A percentile compares a stretch with the other conserved stretches of the same genome.
These are phyloP conservation scores for Orientallactaga sibirica DNA, from an alignment of 2,797 vertebrate genomes.

Conservation along the genomic window DNA sequence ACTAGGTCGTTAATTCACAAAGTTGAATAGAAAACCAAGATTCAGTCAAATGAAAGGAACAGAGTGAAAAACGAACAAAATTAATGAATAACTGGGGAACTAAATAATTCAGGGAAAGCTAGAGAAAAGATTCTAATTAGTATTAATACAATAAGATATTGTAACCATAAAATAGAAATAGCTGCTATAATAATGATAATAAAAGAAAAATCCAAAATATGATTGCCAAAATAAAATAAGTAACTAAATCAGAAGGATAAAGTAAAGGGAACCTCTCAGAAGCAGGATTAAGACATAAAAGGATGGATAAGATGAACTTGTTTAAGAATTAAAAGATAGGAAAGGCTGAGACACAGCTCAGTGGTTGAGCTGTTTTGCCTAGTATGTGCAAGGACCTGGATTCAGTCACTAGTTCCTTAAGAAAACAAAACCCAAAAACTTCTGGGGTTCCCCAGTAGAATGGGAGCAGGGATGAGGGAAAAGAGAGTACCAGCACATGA, in stretches of 20 bases:
- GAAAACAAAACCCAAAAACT: too few species aligned
- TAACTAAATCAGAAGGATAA: background rate
- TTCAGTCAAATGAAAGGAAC: background rate
- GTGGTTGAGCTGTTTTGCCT: too few species aligned
- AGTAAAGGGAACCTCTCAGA: background rate
- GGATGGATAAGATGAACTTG: background rate
- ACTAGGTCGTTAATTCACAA: background rate
- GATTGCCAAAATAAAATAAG: background rate
- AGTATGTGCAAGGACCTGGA: too few species aligned
- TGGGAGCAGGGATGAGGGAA: too few species aligned
- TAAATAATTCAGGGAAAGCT: background rate
- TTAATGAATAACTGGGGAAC: conserved; percentile 16
- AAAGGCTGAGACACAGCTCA: background rate
- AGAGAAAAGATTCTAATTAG: background rate
- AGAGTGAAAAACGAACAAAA: background rate
- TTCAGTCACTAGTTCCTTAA: too few species aligned
- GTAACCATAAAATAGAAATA: background rate
- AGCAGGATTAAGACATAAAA: background rate
- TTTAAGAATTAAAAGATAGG: background rate
- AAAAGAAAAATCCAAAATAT: conserved; percentile 1
- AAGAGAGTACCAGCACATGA: too few species aligned
- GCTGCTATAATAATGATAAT: background rate
- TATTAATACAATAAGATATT: background rate
- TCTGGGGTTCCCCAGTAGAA: too few species aligned
- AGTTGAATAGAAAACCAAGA: background rate